Evolutionary conservation across 2,113 vertebrate genomes (phyloP).

Genomic region (Hypanus sabinus): DNA sequence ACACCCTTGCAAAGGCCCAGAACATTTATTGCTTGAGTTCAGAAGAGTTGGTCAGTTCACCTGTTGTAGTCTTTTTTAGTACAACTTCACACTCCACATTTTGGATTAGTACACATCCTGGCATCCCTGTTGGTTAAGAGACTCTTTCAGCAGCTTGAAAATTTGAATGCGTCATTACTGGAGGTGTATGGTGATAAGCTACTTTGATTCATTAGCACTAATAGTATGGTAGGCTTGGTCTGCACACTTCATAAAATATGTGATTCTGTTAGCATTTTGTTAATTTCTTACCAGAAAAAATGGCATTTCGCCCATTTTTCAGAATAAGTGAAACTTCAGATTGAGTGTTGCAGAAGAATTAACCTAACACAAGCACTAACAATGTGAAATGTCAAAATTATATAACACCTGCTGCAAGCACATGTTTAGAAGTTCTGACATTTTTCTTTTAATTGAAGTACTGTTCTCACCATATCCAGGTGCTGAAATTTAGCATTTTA

Average conservation of each 20-base stretch:
- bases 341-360: neutral
- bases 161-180: neutral
- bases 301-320: neutral
- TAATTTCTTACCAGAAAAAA: neutral
- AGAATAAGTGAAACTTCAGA: neutral
- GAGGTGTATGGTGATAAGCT: neutral
- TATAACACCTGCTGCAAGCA: neutral
- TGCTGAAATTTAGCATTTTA: neutral
- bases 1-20: neutral
- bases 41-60: neutral
- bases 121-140: neutral
- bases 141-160: neutral
- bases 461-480: neutral
- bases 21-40: neutral
- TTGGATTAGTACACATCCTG: neutral
- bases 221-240: neutral
- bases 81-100: neutral
- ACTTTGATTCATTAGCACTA: neutral
- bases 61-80: neutral
- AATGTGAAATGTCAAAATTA: conserved; percentile 10
- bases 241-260: neutral
- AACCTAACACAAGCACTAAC: neutral
- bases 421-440: neutral
- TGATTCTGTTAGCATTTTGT: neutral
- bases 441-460: neutral